Conservation (phyloP, 2,113 vertebrate genomes). For the Pachypanchax playfairii region DNA sequence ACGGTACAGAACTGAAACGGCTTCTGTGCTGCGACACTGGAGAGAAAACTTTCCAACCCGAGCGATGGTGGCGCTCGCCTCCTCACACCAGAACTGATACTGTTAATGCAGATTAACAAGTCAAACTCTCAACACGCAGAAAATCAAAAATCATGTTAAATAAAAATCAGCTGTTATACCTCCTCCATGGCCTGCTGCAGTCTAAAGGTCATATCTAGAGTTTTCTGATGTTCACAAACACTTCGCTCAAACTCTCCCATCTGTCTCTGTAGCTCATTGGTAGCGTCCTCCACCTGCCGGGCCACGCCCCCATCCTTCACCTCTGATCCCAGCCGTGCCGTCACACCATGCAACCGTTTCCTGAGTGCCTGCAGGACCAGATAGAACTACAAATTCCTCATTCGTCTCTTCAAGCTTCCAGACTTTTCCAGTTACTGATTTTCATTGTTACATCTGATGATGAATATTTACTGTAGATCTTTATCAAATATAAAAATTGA, state of each 20-base stretch:
- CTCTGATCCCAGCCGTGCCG: conserved; percentile 73
- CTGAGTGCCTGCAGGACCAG: conserved; percentile 78
- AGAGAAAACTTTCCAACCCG: conserved; percentile 87
- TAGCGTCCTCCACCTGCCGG: conserved; percentile 69
- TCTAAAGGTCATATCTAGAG: conserved; percentile 82
- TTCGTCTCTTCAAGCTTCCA: neutral
- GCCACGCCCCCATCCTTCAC: conserved; percentile 67
- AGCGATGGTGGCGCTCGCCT: conserved; percentile 85
- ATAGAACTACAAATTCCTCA: neutral
- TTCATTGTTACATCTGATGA: too few species aligned
- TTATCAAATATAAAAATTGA: too few species aligned
- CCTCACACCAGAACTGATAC: conserved; percentile 92
- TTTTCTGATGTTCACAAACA: conserved; percentile 85
- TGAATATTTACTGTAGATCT: too few species aligned
- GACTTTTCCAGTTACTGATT: too few species aligned
- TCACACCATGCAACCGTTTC: conserved; percentile 81
- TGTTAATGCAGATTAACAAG: conserved; percentile 59
- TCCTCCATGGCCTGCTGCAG: conserved; percentile 90
- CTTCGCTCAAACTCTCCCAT: conserved; percentile 83
- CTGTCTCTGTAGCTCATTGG: conserved; percentile 85
- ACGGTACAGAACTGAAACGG: conserved; percentile 83
- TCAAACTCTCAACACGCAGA: too few species aligned
- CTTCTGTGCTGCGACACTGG: conserved; percentile 85
- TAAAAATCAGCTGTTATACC: conserved; percentile 64
- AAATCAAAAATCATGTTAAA: too few species aligned